Percentiles rank a stretch among this genome's conserved stretches.
phyloP scores from a whole-genome alignment of 2,888 invertebrate genomes.

The Drosophila buzzatii region DNA sequence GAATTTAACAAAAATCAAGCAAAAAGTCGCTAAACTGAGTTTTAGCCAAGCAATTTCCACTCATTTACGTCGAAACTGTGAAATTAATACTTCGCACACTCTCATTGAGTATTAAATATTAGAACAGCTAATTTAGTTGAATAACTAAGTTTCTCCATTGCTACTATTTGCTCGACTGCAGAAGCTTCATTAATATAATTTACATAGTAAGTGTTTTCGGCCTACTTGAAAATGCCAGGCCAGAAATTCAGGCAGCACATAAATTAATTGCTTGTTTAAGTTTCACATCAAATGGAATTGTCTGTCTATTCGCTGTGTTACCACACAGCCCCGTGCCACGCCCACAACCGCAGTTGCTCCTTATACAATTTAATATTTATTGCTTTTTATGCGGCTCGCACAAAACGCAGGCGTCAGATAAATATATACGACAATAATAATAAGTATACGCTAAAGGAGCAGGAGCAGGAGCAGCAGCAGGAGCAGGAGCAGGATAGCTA shows the following conservation, averaged over 20 bases:
- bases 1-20: constrained; percentile 10
- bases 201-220: constrained; percentile 24
- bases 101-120: background rate
- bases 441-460: constrained; percentile 46
- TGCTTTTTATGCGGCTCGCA: constrained; percentile 64
- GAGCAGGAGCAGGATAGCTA: constrained; percentile 22
- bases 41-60: background rate
- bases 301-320: constrained; percentile 42
- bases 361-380: constrained; percentile 67
- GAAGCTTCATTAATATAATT: constrained; percentile 32
- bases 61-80: background rate
- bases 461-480: background rate
- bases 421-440: constrained; percentile 69
- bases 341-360: constrained; percentile 8
- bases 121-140: constrained; percentile 2
- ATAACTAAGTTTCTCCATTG: background rate
- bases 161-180: background rate
- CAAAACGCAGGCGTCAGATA: constrained; percentile 68
- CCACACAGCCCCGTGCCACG: constrained; percentile 5
- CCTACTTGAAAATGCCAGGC: constrained; percentile 12
- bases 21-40: background rate
- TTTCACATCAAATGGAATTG: constrained; percentile 56
- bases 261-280: constrained; percentile 69
- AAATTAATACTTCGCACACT: background rate
- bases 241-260: constrained; percentile 20